phyloP scores from a whole-genome alignment of 1,140 invertebrate genomes.

The Leguminivora glycinivorella region DNA sequence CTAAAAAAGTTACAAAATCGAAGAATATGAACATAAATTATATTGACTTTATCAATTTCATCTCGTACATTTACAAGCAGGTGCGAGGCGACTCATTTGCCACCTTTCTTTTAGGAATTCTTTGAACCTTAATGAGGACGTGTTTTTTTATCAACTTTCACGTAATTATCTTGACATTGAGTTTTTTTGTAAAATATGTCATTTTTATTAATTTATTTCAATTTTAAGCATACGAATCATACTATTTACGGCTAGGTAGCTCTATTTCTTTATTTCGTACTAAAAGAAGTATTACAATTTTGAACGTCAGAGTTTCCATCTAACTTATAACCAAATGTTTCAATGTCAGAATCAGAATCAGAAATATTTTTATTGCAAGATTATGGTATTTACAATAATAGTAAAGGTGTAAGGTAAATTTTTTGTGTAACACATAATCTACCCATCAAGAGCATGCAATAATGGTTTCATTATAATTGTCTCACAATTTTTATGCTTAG shows the following conservation, averaged over 20 bases:
- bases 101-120: slow-evolving; percentile 14
- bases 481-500: no score
- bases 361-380: no score
- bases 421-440: no score
- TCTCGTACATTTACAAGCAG: neutral
- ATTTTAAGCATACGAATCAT: neutral
- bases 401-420: no score
- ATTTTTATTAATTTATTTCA: neutral
- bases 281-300: no score
- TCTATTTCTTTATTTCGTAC: neutral
- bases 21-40: neutral
- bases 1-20: neutral
- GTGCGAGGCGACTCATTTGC: neutral
- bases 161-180: neutral
- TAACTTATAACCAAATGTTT: no score
- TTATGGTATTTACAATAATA: no score
- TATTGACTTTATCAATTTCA: neutral
- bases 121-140: neutral
- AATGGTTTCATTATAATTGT: no score
- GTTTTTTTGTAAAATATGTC: neutral
- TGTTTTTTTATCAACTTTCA: neutral
- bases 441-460: no score
- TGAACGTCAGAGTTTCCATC: neutral
- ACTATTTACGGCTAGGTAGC: neutral
- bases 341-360: no score